These are phyloP conservation scores for Goniozus legneri DNA, from an alignment of 1,140 invertebrate genomes.

Conservation along the genomic window DNA sequence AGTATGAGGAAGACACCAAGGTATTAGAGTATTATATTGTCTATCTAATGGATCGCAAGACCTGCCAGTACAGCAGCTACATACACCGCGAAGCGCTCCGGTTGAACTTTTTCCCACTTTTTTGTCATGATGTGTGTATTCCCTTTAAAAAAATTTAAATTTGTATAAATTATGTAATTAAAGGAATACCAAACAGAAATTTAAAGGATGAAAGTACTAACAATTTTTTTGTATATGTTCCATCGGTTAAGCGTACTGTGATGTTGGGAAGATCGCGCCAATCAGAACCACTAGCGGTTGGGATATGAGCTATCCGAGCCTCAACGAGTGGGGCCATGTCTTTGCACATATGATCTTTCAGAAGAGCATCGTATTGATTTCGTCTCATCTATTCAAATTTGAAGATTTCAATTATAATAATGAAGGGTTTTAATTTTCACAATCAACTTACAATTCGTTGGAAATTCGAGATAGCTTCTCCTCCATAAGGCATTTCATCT, in stretches of 20 bases:
- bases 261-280: conserved; percentile 87
- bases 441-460: conserved; percentile 61
- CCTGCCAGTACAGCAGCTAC: conserved; percentile 66
- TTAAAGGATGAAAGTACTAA: conserved; percentile 35
- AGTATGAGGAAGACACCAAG: conserved; percentile 89
- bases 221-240: conserved; percentile 64
- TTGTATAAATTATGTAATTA: conserved; percentile 19
- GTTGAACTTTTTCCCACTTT: conserved; percentile 61
- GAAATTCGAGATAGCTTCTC: conserved; percentile 71
- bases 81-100: conserved; percentile 73
- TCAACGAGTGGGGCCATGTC: conserved; percentile 78
- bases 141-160: conserved; percentile 38
- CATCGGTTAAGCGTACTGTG: conserved; percentile 67
- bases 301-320: conserved; percentile 75
- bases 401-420: background rate
- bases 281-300: conserved; percentile 72
- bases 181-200: conserved; percentile 17
- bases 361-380: conserved; percentile 56
- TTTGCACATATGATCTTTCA: conserved; percentile 82
- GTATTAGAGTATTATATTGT: conserved; percentile 83
- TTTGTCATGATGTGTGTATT: conserved; percentile 71
- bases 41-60: conserved; percentile 70
- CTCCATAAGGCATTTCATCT: conserved; percentile 72
- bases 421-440: too few relatives aligned
- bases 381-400: conserved; percentile 57